Conservation (phyloP, 2,797 vertebrate genomes). For the Gallinago solitaria region DNA sequence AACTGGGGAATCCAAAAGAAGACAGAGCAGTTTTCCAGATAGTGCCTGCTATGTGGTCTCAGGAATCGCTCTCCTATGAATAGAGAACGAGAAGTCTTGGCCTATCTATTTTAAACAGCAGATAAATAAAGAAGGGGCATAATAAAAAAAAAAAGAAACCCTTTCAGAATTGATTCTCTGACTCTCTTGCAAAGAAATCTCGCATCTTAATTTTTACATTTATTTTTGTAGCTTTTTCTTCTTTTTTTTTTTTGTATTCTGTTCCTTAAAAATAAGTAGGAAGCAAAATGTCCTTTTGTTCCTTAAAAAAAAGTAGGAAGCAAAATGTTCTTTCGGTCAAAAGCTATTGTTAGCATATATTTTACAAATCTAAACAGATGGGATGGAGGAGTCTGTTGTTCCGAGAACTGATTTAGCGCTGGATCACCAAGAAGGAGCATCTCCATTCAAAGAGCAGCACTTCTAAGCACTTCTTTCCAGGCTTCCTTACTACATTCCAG, state of each 20-base stretch:
- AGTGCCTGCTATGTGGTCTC: neutral
- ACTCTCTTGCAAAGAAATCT: neutral
- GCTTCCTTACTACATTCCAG: conserved; percentile 9
- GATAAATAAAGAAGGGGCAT: conserved; percentile 39
- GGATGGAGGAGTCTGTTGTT: conserved; percentile 6
- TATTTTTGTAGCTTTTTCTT: conserved; percentile 9
- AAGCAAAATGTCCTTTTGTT: neutral
- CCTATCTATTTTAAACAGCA: conserved; percentile 34
- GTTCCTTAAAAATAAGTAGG: neutral
- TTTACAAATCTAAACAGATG: conserved; percentile 42
- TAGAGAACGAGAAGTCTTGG: conserved; percentile 24
- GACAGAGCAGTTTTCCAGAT: conserved; percentile 5
- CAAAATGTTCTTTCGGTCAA: conserved; percentile 37
- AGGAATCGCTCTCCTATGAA: neutral
- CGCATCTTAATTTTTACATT: neutral
- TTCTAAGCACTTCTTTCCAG: conserved; percentile 35
- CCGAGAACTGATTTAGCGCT: neutral
- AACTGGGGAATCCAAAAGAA: conserved; percentile 4
- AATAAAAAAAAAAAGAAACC: neutral
- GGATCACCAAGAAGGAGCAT: conserved; percentile 1
- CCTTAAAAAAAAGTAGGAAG: neutral
- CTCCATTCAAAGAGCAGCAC: neutral
- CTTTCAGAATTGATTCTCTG: neutral
- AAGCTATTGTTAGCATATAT: conserved; percentile 38
- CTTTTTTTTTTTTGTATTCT: neutral